Percentiles rank a stretch among this genome's conserved stretches.
Conservation (phyloP, 2,797 vertebrate species). For the Glyptemys insculpta region DNA sequence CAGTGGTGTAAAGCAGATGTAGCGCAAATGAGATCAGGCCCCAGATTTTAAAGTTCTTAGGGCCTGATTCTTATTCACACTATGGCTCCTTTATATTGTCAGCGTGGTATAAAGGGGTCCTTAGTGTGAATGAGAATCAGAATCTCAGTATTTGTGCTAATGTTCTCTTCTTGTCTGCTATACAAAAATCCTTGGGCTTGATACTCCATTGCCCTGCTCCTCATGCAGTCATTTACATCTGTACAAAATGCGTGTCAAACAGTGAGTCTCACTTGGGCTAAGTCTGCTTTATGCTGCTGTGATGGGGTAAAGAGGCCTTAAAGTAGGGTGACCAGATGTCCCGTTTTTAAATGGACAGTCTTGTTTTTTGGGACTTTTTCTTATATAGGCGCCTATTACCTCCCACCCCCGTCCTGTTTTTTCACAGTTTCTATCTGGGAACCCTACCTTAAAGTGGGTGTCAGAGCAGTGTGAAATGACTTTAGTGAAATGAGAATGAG, state of each 20-base stretch:
- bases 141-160: not conserved
- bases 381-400: too few species aligned
- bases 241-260: not conserved
- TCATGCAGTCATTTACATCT: not conserved
- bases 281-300: not conserved
- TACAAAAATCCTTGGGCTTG: not conserved
- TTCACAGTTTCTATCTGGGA: too few species aligned
- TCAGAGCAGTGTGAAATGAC: not conserved
- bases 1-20: not conserved
- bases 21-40: not conserved
- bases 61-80: not conserved
- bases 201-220: not conserved
- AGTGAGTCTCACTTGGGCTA: not conserved
- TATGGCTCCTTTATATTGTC: not conserved
- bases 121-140: not conserved
- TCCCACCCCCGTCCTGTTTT: too few species aligned
- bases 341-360: too few species aligned
- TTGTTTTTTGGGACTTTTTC: too few species aligned
- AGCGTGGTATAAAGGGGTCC: not conserved
- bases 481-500: not conserved
- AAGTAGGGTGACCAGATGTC: not conserved
- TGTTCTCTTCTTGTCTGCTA: not conserved
- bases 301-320: not conserved
- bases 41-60: not conserved
- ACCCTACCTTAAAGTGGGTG: not conserved